Evolutionary conservation across 2,797 vertebrate species (phyloP).

Genomic region (Pseudotriccus pelzelni): DNA sequence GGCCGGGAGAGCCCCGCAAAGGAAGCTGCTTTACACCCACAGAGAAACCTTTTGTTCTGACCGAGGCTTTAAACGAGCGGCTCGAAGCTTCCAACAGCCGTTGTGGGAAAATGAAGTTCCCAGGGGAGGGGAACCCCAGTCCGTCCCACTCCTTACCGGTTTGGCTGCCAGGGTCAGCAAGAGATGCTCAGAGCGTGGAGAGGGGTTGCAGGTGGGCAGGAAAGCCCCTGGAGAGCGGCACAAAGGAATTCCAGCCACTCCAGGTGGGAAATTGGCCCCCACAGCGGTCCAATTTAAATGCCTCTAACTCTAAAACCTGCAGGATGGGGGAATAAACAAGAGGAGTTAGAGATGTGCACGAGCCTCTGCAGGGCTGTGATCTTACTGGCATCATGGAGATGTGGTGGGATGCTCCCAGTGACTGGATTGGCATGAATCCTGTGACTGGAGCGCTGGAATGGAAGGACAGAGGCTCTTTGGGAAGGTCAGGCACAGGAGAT

Average conservation of each 20-base stretch:
- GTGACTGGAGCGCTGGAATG: not conserved
- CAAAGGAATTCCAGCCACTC: not conserved
- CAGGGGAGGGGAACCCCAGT: not conserved
- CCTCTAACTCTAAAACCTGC: not conserved
- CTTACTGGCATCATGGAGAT: fast-evolving
- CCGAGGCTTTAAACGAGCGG: not conserved
- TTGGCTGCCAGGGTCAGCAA: not conserved
- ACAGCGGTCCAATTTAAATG: not conserved
- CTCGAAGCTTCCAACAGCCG: not conserved
- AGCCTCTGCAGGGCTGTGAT: not conserved
- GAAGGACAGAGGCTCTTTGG: not conserved
- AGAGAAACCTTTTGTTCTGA: not conserved
- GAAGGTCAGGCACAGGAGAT: not conserved
- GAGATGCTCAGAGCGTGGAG: not conserved
- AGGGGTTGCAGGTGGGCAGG: not conserved
- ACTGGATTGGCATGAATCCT: not conserved
- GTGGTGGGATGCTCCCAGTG: not conserved
- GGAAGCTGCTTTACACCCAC: not conserved
- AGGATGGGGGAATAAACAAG: not conserved
- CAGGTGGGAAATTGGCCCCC: not conserved
- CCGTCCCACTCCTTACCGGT: not conserved
- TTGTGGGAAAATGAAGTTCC: not conserved
- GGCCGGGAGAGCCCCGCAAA: not conserved
- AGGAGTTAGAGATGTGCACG: not conserved
- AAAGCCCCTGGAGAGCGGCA: not conserved